Evolutionary conservation across 2,113 vertebrate species (phyloP).

Genomic region (Ariopsis seemanni): DNA sequence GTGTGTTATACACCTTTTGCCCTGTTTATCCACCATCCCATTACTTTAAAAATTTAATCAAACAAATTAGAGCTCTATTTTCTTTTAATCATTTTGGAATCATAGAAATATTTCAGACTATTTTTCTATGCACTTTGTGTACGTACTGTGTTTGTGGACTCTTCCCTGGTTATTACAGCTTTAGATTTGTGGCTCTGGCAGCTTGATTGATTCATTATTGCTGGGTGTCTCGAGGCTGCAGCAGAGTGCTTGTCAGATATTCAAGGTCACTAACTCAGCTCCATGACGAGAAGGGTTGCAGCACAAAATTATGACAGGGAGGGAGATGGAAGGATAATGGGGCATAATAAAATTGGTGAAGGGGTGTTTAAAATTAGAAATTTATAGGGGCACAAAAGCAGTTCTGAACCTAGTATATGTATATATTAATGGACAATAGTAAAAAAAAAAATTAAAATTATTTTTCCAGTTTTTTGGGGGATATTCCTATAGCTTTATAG

Average conservation of each 20-base stretch:
- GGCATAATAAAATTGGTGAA: slow-evolving; percentile 36
- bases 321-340: slow-evolving; percentile 31
- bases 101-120: slow-evolving; percentile 20
- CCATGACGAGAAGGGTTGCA: slow-evolving; percentile 14
- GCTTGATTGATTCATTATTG: slow-evolving; percentile 53
- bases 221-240: slow-evolving; percentile 39
- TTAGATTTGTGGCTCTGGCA: slow-evolving; percentile 40
- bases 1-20: neutral
- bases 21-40: neutral
- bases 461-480: neutral
- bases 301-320: slow-evolving; percentile 23
- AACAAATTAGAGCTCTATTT: neutral
- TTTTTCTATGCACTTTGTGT: neutral
- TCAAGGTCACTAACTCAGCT: slow-evolving; percentile 52
- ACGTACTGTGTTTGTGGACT: slow-evolving; percentile 22
- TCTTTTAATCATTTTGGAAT: slow-evolving; percentile 17
- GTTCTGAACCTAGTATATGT: slow-evolving; percentile 29
- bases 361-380: slow-evolving; percentile 44
- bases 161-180: slow-evolving; percentile 47
- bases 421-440: slow-evolving; percentile 34
- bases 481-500: neutral
- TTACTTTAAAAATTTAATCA: slow-evolving; percentile 8
- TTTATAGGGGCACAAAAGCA: slow-evolving; percentile 45
- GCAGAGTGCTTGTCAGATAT: slow-evolving; percentile 38
- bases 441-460: too few relatives aligned